Evolutionary conservation across 2,888 invertebrate species (phyloP), one percentile per base, ranked within the genome.

Genomic region (Bibio marci): DNA sequence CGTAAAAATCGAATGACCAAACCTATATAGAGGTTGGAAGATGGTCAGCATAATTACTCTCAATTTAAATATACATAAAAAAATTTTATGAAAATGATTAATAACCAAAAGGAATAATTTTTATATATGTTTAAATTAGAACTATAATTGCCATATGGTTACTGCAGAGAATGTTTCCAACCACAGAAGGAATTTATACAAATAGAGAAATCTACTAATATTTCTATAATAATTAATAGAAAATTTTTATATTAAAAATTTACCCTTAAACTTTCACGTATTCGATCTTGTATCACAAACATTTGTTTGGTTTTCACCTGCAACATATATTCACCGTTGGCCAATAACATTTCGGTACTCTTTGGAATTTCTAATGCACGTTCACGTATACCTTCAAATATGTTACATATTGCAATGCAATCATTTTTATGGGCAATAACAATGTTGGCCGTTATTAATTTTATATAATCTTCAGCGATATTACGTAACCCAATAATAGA

Each of bases 341-440:
- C 80, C 48, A 91, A 71, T 25, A 92, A 64, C 50, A 90, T 83
- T 48, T 76, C 79, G 0, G 88, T 86, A 30, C 77, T 78, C 45
- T 69, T 69, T 1, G 91, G 90, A 46, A 76, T 71, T 48, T 73
- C 71, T 11, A 80, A 55, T 1, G 86, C 83, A 46, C 66, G 71
- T 26, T 64, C 64, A 48, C 73, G 71, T 40, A 91, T 73, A 19
- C 64, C 64, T 57, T 80, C 73, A 56, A 88, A 91, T 48, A 73
- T 71, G 2, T 63, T 59, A 51, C 80, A 80, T 45, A 83, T 80
- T 19, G 67, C 67, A 35, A 70, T 59, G 57, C 80, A 79, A 48
- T 76, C 74, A 40, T 62, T 64, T 49, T 71, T 71, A 49, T 81
- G 80, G 19, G 69, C 64, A 34, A 64, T 61, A 1, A 77, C 69